Base-by-base conservation (phyloP, 2,797 vertebrate genomes). In the Anguilla anguilla region DNA sequence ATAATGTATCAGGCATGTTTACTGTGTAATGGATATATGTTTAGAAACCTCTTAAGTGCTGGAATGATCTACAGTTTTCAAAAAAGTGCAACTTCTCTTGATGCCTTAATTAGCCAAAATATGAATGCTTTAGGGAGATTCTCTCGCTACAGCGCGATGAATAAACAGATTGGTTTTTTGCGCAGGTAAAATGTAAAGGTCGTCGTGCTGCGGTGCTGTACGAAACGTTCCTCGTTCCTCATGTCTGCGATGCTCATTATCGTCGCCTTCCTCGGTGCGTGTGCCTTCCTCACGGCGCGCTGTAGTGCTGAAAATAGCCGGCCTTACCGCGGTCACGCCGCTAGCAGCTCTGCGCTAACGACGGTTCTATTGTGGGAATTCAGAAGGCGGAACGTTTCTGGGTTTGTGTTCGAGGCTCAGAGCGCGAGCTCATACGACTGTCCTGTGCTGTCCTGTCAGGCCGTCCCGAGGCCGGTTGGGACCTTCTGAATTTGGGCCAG, bases 401-500 rank as follows among this genome's bases (percentile, higher is more conserved):
- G 69, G 87, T 91, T 88, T 91, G 90, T 90, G 86, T 90, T 91
- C 77, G 86, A 53, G 90, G 81, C 55, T 86, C n/a, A 35, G 2
- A 85, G 86, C 35, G 49, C 59, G 55, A 13, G 43, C 35, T 86
- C 0, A 83, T 61, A 46, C 86, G 64, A 82, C 81, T 85, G 84
- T 86, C 87, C 89, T 6, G 43, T 4, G 43, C 43, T 88, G 89
- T 81, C 90, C 90, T 81, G 39, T 15, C 85, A 86, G 86, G 7
- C 51, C 43, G 43, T 46, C 89, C 91, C 91, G 87, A 85, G 87
- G 87, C 90, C 31, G 81, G 83, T 39, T 86, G 89, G 91, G 90
- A 85, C 87, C 79, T 61, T 84, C 91, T 93, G 88, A 86, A 85
- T 88, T 85, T 88, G 89, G 89, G 91, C 87, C 31, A 84, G 85